Percentiles rank a stretch among this genome's conserved stretches.
Evolutionary conservation across 2,888 invertebrate species (phyloP).

Genomic region (Eucera pruinosa): DNA sequence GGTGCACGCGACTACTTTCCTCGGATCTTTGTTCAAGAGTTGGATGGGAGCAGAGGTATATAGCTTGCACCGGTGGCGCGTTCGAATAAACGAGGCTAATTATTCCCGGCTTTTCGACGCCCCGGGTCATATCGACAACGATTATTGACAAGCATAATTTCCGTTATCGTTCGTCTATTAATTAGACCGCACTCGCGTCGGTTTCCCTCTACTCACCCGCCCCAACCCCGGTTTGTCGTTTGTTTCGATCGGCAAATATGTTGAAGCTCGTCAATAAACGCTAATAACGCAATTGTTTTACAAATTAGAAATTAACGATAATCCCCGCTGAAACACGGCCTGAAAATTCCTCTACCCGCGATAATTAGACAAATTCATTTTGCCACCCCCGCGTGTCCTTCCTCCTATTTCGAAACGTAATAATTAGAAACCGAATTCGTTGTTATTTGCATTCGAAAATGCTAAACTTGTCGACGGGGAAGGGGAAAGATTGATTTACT

Average conservation of each 20-base stretch:
- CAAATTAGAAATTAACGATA: slow-evolving; percentile 13
- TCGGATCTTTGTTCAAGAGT: slow-evolving; percentile 21
- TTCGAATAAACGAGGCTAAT: slow-evolving; percentile 26
- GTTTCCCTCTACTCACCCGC: neutral
- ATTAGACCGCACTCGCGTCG: slow-evolving; percentile 12
- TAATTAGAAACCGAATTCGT: neutral
- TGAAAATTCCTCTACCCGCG: too few relatives aligned
- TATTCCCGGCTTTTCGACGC: slow-evolving; percentile 47
- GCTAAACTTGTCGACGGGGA: slow-evolving; percentile 22
- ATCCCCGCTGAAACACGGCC: too few relatives aligned
- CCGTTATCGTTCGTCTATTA: slow-evolving; percentile 39
- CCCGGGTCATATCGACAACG: slow-evolving; percentile 27
- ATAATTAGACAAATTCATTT: too few relatives aligned
- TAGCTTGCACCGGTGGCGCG: neutral
- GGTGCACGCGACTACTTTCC: slow-evolving; percentile 15
- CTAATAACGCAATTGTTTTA: slow-evolving; percentile 5
- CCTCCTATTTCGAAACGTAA: too few relatives aligned
- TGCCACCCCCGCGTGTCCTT: too few relatives aligned
- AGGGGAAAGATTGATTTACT: slow-evolving; percentile 21
- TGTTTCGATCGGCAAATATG: slow-evolving; percentile 14
- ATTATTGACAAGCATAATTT: slow-evolving; percentile 46
- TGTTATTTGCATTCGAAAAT: slow-evolving; percentile 20
- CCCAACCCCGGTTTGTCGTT: slow-evolving; percentile 8
- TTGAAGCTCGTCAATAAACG: slow-evolving; percentile 1
- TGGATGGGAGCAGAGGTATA: neutral